A percentile compares a stretch with the other conserved stretches of the same genome.
Evolutionary conservation across 2,888 invertebrate genomes (phyloP).

Genomic region (Cerceris rybyensis): DNA sequence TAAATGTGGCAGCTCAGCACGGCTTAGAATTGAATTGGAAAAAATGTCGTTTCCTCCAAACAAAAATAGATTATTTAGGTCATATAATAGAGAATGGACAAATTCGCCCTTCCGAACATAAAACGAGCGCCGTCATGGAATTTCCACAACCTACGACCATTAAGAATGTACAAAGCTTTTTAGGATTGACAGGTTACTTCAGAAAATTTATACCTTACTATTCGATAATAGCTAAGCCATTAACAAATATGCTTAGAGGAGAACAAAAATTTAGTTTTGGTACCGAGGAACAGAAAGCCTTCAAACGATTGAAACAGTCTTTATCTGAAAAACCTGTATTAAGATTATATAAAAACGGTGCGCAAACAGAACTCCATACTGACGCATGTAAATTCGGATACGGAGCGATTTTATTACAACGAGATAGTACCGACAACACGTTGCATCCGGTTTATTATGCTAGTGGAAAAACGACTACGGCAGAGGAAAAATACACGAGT

Average conservation of each 20-base stretch:
- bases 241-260: constrained; percentile 2
- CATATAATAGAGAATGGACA: background rate
- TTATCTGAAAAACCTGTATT: constrained; percentile 1
- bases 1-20: background rate
- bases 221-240: background rate
- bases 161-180: background rate
- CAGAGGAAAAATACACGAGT: constrained; percentile 8
- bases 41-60: constrained; percentile 5
- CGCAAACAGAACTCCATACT: constrained; percentile 13
- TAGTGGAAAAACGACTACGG: constrained; percentile 11
- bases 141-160: constrained; percentile 8
- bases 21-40: constrained; percentile 22
- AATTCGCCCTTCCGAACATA: constrained; percentile 2
- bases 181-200: no score
- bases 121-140: background rate
- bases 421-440: background rate
- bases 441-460: constrained; percentile 16
- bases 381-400: constrained; percentile 3
- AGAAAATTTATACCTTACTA: no score
- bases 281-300: background rate
- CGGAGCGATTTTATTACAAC: constrained; percentile 18
- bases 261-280: constrained; percentile 3
- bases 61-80: background rate
- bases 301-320: background rate
- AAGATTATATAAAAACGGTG: background rate